Evolutionary conservation across 2,888 invertebrate genomes (phyloP), one percentile per base, ranked within the genome.

Genomic region (Clusia tigrina): DNA sequence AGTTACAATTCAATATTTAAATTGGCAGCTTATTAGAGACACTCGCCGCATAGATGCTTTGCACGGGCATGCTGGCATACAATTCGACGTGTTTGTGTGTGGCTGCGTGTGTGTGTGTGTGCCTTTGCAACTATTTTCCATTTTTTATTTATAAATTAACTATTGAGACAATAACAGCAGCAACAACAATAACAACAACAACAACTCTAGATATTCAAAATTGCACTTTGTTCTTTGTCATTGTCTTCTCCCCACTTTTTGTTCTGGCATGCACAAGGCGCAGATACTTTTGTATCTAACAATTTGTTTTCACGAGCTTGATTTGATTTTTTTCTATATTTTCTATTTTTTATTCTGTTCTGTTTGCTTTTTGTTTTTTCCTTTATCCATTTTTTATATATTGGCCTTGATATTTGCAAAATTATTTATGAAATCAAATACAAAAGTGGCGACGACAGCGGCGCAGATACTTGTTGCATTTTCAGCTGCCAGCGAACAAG

Each of bases 341-440:
- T 42, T 32, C 6, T n/a, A n/a, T n/a, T n/a, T 32, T 32, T 32
- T 32, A 32, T 32, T n/a, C n/a, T n/a, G n/a, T n/a, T n/a, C n/a
- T n/a, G n/a, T n/a, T n/a, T n/a, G n/a, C n/a, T n/a, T 32, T 32
- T 32, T 32, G 6, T 32, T 12, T 32, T 32, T 9, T 32, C 12
- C 6, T 32, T 32, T 32, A 9, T 32, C 6, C 12, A 32, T 32
- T 32, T 32, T 32, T 32, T 32, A n/a, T 42, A 15, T 42, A 37
- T 38, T 62, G 64, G 67, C 67, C 67, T 67, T 67, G 67, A 64
- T 67, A 67, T 67, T 67, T 67, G 67, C 60, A 60, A 67, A 66
- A 51, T 58, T 62, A 66, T 64, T 61, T 66, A 66, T 67, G 58
- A 65, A 65, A 65, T 63, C 57, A 62, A 67, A 67, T 59, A 58